Base-by-base conservation (phyloP, 2,888 invertebrate genomes). In the Epistrophella euchroma region DNA sequence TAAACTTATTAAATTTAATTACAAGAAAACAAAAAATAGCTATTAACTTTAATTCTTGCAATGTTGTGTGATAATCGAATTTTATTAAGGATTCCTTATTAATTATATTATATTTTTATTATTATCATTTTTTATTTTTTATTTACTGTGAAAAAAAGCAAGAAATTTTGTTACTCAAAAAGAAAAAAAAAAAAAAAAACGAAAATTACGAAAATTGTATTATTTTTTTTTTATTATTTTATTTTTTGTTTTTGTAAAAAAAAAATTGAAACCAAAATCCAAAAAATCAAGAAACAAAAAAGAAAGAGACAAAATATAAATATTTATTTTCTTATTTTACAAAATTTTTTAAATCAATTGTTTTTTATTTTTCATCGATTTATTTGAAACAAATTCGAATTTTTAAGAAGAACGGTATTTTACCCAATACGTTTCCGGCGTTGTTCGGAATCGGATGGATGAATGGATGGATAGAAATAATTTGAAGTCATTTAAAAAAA, bases 31-130 rank as follows among this genome's bases (percentile, higher is more conserved):
- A 43, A 22, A 32, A 71, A 71, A 77, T 82, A 81, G 81, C 76
- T 85, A 74, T 77, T 64, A 72, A 74, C 77, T 64, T 78, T 86
- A 86, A 70, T 82, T 77, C 74, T 86, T 91, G 91, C 91, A 92
- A 92, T 91, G 90, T 90, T 91, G 91, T 91, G 92, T 91, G 92
- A 91, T 91, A 91, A 91, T 90, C 83, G 84, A 85, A 84, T 88
- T 88, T 85, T 88, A 77, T 88, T 81, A 88, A 83, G 68, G 87
- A 83, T 88, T 87, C 83, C 87, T 83, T 87, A 81, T 88, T 88
- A 80, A 79, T 84, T 85, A 66, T 88, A 66, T 76, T 83, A 76
- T 83, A 64, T 86, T 88, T 86, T 88, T 83, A 64, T 79, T 88
- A 68, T 66, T 78, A 55, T 28, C 28, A 28, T 86, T 79, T 55